These are phyloP conservation scores for Thryonomys swinderianus DNA, from an alignment of 2,113 vertebrate species.

Conservation along the genomic window DNA sequence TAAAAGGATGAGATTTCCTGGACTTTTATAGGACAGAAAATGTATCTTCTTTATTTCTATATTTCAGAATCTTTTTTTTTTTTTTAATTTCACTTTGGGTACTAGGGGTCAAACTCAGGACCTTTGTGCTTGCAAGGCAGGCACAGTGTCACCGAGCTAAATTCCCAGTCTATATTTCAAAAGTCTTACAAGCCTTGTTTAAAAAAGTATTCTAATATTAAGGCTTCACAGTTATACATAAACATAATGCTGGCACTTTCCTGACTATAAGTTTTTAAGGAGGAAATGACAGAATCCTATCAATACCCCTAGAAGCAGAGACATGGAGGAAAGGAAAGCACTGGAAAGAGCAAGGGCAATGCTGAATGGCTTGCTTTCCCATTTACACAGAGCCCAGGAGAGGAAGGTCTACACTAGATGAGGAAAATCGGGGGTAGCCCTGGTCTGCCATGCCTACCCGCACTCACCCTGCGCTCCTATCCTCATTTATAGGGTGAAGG, in stretches of 20 bases:
- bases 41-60: neutral
- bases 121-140: too few relatives aligned
- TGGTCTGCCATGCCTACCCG: conserved; percentile 3
- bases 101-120: too few relatives aligned
- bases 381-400: fast-evolving
- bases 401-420: neutral
- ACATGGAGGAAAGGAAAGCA: neutral
- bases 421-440: conserved; percentile 25
- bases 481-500: conserved; percentile 64
- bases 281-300: neutral
- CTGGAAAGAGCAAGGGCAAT: too few relatives aligned
- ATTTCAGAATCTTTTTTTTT: neutral
- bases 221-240: neutral
- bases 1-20: neutral
- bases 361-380: neutral
- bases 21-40: neutral
- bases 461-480: conserved; percentile 53
- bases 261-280: conserved; percentile 40
- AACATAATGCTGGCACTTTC: neutral
- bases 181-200: neutral
- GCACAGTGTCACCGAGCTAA: too few relatives aligned
- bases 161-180: too few relatives aligned
- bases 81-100: too few relatives aligned
- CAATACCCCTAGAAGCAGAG: neutral
- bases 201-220: neutral